A percentile compares a stretch with the other conserved stretches of the same genome.
These are phyloP conservation scores for Clarias batrachus DNA, from an alignment of 2,113 vertebrate genomes.

Conservation along the genomic window DNA sequence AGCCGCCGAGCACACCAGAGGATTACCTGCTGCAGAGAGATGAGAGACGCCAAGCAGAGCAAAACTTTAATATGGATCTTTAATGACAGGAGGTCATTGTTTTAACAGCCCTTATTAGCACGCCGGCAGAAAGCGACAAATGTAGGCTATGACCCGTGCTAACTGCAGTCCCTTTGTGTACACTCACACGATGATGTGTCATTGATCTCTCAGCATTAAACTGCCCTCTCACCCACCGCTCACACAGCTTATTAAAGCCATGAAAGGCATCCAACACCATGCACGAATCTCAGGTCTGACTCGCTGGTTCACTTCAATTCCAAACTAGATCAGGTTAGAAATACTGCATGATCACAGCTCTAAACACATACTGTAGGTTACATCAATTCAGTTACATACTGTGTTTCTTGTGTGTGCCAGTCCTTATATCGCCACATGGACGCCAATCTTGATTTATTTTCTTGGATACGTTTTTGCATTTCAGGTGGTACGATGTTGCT, in stretches of 20 bases:
- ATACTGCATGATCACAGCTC: neutral
- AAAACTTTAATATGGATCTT: slow-evolving; percentile 24
- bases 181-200: neutral
- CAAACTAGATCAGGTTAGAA: neutral
- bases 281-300: neutral
- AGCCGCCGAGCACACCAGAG: slow-evolving; percentile 87
- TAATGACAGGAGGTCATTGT: slow-evolving; percentile 10
- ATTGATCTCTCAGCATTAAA: slow-evolving; percentile 28
- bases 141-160: slow-evolving; percentile 27
- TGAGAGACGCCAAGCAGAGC: neutral
- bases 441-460: too few species aligned
- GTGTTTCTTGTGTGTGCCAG: too few species aligned
- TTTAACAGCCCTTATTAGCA: slow-evolving; percentile 21
- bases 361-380: neutral
- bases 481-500: too few species aligned
- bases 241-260: neutral
- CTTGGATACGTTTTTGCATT: too few species aligned
- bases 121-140: neutral
- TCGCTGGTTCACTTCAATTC: neutral
- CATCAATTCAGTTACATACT: too few species aligned
- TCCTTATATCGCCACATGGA: too few species aligned
- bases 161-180: slow-evolving; percentile 13
- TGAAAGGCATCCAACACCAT: neutral
- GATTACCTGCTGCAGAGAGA: slow-evolving; percentile 80
- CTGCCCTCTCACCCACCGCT: neutral